Conservation (phyloP, 2,888 invertebrate species). For the Polymixis flavicincta region DNA sequence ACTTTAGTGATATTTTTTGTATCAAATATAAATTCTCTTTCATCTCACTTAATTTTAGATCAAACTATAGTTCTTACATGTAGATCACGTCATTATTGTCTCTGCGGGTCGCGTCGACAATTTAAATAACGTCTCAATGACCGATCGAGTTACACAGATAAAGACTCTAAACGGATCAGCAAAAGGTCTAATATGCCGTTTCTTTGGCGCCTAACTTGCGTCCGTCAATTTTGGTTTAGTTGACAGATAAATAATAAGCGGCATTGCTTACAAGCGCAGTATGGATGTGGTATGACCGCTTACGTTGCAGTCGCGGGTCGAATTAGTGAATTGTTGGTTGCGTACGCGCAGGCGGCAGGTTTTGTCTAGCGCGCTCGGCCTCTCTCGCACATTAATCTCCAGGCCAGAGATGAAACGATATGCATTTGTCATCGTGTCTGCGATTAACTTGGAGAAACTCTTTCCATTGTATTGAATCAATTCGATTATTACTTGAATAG, state of each 20-base stretch:
- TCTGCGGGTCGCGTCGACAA: constrained; percentile 75
- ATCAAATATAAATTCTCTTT: constrained; percentile 88
- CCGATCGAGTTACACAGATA: constrained; percentile 54
- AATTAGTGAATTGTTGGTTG: constrained; percentile 82
- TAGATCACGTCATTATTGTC: constrained; percentile 89
- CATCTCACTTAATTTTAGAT: constrained; percentile 90
- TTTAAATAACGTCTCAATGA: constrained; percentile 72
- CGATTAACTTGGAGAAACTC: constrained; percentile 87
- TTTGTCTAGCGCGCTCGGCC: constrained; percentile 85
- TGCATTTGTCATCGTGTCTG: constrained; percentile 89
- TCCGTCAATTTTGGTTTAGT: constrained; percentile 76
- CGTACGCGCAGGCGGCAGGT: constrained; percentile 85
- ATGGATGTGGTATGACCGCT: constrained; percentile 85
- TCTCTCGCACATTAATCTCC: constrained; percentile 88
- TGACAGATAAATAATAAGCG: constrained; percentile 89
- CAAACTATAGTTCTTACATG: constrained; percentile 89
- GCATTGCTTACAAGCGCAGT: constrained; percentile 83
- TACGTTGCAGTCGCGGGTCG: constrained; percentile 81
- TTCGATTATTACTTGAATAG: constrained; percentile 84
- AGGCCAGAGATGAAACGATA: constrained; percentile 88
- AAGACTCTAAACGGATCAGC: constrained; percentile 68
- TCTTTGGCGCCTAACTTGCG: constrained; percentile 64
- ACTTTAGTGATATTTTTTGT: constrained; percentile 89
- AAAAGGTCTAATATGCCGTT: constrained; percentile 66
- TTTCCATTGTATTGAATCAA: constrained; percentile 87